phyloP scores from a whole-genome alignment of 2,888 invertebrate genomes.

The Syritta pipiens region DNA sequence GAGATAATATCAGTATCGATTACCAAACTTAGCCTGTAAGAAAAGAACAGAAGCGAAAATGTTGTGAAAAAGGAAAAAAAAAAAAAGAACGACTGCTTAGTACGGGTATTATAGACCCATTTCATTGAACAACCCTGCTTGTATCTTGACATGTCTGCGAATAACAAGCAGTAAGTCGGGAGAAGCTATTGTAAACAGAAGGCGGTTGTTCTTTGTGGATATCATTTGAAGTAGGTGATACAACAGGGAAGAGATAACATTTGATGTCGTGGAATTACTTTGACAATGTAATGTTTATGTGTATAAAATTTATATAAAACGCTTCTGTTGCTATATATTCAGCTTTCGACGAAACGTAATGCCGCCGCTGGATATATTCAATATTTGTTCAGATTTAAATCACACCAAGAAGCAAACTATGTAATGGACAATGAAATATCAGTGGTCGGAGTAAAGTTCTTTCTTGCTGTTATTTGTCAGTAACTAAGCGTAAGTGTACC shows the following conservation, averaged over 20 bases:
- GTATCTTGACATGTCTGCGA: conserved; percentile 49
- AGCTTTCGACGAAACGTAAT: no score
- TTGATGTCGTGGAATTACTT: conserved; percentile 23
- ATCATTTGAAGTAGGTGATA: conserved; percentile 27
- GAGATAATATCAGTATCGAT: conserved; percentile 57
- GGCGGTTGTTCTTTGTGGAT: conserved; percentile 51
- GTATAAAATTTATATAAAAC: no score
- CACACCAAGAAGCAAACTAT: no score
- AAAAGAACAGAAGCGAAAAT: conserved; percentile 49
- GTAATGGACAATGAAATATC: no score
- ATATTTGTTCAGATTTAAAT: no score
- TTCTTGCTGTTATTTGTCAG: no score
- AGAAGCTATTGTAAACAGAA: conserved; percentile 31
- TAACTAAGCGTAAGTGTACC: no score
- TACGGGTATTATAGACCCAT: conserved; percentile 44
- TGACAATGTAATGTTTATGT: background rate
- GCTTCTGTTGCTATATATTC: no score
- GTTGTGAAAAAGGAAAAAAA: no score
- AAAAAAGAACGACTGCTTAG: conserved; percentile 14
- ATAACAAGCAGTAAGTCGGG: conserved; percentile 58
- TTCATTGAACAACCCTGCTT: conserved; percentile 34
- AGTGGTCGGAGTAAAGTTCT: no score
- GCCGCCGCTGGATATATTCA: no score
- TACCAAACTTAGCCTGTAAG: conserved; percentile 50
- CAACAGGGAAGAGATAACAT: conserved; percentile 31